Percentiles rank a stretch among this genome's conserved stretches.
These are phyloP conservation scores for Eulimnadia texana DNA, from an alignment of 1,140 invertebrate species.

Conservation along the genomic window DNA sequence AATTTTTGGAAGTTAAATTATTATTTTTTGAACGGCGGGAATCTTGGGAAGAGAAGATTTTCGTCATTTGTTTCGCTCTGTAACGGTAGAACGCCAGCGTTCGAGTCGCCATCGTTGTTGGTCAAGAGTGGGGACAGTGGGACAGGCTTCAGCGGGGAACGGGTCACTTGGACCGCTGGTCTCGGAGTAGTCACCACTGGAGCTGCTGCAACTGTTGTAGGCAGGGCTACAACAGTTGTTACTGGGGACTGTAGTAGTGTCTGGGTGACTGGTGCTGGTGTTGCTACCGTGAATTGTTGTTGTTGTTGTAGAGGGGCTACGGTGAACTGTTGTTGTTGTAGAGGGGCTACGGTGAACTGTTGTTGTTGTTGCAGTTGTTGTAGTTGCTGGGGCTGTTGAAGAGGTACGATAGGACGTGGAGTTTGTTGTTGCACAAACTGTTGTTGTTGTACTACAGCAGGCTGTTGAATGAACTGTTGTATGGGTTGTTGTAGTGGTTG, in stretches of 20 bases:
- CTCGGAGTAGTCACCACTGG: not conserved
- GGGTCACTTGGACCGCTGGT: not conserved
- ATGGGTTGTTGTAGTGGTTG: not conserved
- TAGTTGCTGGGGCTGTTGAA: not conserved
- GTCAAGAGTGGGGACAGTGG: slow-evolving; percentile 10
- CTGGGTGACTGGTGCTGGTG: not conserved
- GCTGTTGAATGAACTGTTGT: not conserved
- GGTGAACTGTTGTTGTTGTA: not conserved
- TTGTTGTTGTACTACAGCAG: no score
- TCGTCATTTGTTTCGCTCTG: slow-evolving; percentile 15
- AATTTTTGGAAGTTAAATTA: no score
- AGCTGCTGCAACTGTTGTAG: not conserved
- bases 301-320: not conserved
- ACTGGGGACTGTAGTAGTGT: not conserved
- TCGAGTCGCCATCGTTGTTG: slow-evolving; percentile 11
- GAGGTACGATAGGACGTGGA: not conserved
- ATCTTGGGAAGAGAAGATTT: slow-evolving; percentile 13
- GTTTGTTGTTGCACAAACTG: not conserved
- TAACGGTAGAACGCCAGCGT: slow-evolving; percentile 15
- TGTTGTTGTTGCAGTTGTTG: not conserved
- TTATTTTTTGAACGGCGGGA: slow-evolving; percentile 9
- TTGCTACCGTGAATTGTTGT: not conserved
- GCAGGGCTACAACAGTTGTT: not conserved
- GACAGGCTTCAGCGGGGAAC: slow-evolving; percentile 6
- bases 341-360: not conserved